Base-by-base conservation (phyloP, 1,140 invertebrate genomes). In the Orius insidiosus region DNA sequence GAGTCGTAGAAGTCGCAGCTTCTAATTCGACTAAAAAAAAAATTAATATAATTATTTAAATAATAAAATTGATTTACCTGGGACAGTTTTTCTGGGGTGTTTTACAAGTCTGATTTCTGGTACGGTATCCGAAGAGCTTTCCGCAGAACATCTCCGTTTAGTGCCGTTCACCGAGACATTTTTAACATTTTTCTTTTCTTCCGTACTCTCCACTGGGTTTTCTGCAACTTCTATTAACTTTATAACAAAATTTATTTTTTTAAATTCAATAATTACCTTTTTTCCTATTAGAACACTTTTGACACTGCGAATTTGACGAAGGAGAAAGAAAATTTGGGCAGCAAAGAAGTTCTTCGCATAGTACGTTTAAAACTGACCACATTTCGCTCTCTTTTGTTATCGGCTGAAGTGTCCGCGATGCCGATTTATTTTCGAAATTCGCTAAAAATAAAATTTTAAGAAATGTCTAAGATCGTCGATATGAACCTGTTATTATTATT, bases 341-440 rank as follows among this genome's bases (percentile, higher is more conserved):
- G 39, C 72, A 74, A 54, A 68, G 67, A 0, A 80, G 56, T 46
- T 75, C 71, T 52, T 77, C 72, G 32, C 74, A 63, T 13, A 78
- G 59, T 44, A 63, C 62, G 53, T 70, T 72, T 16, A 80, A 56
- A 49, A 70, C 72, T 24, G 63, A 62, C 65, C 74, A 75, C 50
- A 78, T 69, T 11, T 69, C 66, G n/a, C 66, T 62, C 18, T 68
- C 62, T 52, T 70, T 72, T 42, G 74, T 65, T 44, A 76, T 65
- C 30, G 66, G 58, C 5, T 72, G 72, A 36, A 79, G 60, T 35
- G 68, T 59, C 48, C 72, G 66, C 30, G 65, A 66, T 32, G 66
- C 63, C 13, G 64, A 63, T 56, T 69, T 68, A 50, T 63, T 64
- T 34, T 70, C 69, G 53, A 70, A 62, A 39, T 59, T 67, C 34